phyloP scores from a whole-genome alignment of 2,888 invertebrate species.

The Perdita meconis region DNA sequence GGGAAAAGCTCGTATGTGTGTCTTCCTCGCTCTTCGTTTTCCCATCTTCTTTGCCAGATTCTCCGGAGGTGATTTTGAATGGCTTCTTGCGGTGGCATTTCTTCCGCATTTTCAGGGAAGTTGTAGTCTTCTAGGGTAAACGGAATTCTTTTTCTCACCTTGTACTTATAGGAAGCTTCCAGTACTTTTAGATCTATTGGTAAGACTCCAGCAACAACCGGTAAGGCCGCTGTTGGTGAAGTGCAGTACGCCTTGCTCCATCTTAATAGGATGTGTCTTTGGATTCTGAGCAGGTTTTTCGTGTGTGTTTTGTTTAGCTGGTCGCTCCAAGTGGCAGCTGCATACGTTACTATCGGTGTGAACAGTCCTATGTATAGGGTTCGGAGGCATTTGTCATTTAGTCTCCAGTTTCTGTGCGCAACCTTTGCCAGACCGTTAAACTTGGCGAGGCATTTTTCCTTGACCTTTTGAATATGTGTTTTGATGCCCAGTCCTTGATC shows the following conservation, averaged over 20 bases:
- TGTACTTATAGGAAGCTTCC: not conserved
- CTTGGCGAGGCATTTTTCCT: not conserved
- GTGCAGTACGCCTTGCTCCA: not conserved
- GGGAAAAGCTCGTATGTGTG: not conserved
- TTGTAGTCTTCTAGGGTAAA: not conserved
- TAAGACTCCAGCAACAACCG: not conserved
- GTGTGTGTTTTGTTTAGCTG: not conserved
- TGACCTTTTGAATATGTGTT: constrained; percentile 15
- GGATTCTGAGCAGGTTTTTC: not conserved
- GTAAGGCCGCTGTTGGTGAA: not conserved
- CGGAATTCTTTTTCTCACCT: not conserved
- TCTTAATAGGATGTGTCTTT: not conserved
- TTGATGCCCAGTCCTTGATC: constrained; percentile 19
- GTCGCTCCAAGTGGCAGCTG: constrained; percentile 37
- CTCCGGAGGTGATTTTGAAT: too few species aligned
- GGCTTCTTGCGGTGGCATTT: not conserved
- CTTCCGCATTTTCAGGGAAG: not conserved
- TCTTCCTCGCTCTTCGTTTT: too few species aligned
- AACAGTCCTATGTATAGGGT: constrained; percentile 46
- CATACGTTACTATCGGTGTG: constrained; percentile 47
- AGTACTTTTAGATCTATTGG: not conserved
- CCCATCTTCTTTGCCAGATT: too few species aligned
- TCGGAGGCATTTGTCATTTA: not conserved
- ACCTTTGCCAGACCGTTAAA: constrained; percentile 7
- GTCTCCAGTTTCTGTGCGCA: constrained; percentile 44